A percentile compares a stretch with the other conserved stretches of the same genome.
Conservation (phyloP, 1,140 invertebrate species). For the Maniola jurtina region DNA sequence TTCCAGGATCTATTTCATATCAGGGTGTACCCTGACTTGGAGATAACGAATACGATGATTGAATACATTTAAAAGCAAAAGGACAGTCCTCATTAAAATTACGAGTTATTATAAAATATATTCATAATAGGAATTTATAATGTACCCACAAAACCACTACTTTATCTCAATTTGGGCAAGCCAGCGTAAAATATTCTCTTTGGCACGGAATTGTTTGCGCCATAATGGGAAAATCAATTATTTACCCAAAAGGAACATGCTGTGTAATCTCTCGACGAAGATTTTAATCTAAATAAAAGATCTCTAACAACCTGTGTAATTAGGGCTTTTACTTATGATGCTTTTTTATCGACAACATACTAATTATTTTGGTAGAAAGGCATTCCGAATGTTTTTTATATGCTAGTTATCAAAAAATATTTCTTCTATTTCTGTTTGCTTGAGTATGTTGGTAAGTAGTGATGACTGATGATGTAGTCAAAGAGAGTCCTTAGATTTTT, state of each 20-base stretch:
- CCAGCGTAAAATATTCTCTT: slow-evolving; percentile 34
- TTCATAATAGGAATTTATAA: slow-evolving; percentile 26
- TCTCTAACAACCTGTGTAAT: slow-evolving; percentile 19
- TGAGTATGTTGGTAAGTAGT: too few species aligned
- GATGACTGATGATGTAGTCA: too few species aligned
- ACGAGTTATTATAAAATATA: not conserved
- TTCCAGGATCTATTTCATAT: too few species aligned
- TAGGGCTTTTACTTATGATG: not conserved
- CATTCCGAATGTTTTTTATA: too few species aligned
- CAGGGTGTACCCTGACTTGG: too few species aligned
- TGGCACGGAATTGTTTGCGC: slow-evolving; percentile 26
- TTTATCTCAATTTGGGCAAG: slow-evolving; percentile 27
- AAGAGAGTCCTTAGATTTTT: too few species aligned
- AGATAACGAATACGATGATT: too few species aligned
- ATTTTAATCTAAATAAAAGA: slow-evolving; percentile 33
- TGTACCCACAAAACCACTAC: slow-evolving; percentile 23
- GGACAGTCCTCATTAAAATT: not conserved
- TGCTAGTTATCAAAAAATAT: too few species aligned
- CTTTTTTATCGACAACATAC: not conserved
- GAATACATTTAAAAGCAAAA: too few species aligned
- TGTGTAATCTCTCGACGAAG: slow-evolving; percentile 28
- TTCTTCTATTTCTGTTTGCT: too few species aligned
- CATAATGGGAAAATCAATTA: slow-evolving; percentile 46
- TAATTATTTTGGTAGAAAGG: too few species aligned
- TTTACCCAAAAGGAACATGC: slow-evolving; percentile 35